phyloP scores from a whole-genome alignment of 2,888 invertebrate genomes.

The Cylloceria caligata region DNA sequence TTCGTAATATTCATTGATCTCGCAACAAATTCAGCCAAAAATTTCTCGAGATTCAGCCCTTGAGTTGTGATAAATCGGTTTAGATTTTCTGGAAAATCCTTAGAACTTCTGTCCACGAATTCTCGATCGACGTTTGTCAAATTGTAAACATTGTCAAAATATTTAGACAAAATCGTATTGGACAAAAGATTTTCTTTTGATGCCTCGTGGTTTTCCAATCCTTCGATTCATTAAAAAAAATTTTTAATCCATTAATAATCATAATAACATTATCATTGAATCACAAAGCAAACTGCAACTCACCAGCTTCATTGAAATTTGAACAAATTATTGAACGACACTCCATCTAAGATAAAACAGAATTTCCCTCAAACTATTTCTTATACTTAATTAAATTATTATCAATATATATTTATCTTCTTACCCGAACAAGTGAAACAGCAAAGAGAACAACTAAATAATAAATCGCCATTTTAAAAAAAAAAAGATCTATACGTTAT shows the following conservation, averaged over 20 bases:
- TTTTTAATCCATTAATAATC: too few species aligned
- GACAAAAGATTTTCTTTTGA: slow-evolving; percentile 10
- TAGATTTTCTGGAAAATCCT: neutral
- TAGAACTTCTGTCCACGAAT: neutral
- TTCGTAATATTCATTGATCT: slow-evolving; percentile 33
- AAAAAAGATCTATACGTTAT: neutral
- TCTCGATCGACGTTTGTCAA: slow-evolving; percentile 14
- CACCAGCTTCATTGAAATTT: slow-evolving; percentile 60
- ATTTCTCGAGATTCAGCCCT: slow-evolving; percentile 54
- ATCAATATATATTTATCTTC: neutral
- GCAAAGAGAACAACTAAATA: slow-evolving; percentile 15
- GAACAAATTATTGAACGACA: slow-evolving; percentile 62
- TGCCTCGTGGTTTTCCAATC: slow-evolving; percentile 16
- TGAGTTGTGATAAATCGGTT: slow-evolving; percentile 42
- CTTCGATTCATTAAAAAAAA: neutral
- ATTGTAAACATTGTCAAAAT: slow-evolving; percentile 10
- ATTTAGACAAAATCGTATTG: neutral
- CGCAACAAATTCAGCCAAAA: slow-evolving; percentile 37
- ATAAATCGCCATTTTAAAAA: slow-evolving; percentile 18
- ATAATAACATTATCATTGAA: neutral
- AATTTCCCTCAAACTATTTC: neutral
- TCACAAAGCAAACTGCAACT: slow-evolving; percentile 1
- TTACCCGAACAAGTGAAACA: slow-evolving; percentile 2
- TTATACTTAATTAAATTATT: neutral
- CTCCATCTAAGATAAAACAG: slow-evolving; percentile 59